These are phyloP conservation scores for Phrixothrix hirtus DNA, from an alignment of 2,888 invertebrate species.

Conservation along the genomic window DNA sequence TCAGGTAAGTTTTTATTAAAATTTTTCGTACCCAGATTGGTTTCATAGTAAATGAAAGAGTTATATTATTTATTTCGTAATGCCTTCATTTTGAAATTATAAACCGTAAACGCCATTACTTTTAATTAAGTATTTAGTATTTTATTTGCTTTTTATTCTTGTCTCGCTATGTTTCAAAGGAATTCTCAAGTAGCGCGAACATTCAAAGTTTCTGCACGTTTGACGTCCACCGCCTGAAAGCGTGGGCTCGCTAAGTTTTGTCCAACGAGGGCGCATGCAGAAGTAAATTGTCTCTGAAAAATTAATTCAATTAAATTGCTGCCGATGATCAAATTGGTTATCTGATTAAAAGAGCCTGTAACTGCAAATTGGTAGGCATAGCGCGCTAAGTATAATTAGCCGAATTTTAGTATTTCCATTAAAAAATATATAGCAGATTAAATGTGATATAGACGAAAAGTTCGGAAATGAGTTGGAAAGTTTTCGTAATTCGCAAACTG, in stretches of 20 bases:
- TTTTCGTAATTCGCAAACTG: constrained; percentile 30
- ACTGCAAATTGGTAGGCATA: background rate
- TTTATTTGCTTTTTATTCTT: constrained; percentile 17
- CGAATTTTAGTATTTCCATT: constrained; percentile 38
- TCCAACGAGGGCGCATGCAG: constrained; percentile 8
- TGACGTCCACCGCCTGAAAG: constrained; percentile 25
- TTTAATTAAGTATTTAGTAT: constrained; percentile 17
- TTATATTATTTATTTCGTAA: too few relatives aligned
- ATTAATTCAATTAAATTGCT: constrained; percentile 20
- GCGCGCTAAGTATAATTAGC: constrained; percentile 32
- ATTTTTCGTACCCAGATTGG: too few relatives aligned
- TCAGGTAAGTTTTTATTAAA: constrained; percentile 41
- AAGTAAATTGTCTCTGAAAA: constrained; percentile 10
- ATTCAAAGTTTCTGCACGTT: constrained; percentile 27
- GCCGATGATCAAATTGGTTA: constrained; percentile 1
- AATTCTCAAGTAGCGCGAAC: constrained; percentile 22
- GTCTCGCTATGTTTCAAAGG: constrained; percentile 24
- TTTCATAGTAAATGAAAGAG: too few relatives aligned
- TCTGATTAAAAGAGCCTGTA: background rate
- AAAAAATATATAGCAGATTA: constrained; percentile 37
- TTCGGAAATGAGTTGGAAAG: constrained; percentile 35
- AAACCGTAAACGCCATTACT: constrained; percentile 14
- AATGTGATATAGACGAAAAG: constrained; percentile 36
- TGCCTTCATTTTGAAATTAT: constrained; percentile 17
- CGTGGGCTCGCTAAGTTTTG: constrained; percentile 20